These are phyloP conservation scores for Acropternis orthonyx DNA, from an alignment of 2,797 vertebrate genomes.

Conservation along the genomic window DNA sequence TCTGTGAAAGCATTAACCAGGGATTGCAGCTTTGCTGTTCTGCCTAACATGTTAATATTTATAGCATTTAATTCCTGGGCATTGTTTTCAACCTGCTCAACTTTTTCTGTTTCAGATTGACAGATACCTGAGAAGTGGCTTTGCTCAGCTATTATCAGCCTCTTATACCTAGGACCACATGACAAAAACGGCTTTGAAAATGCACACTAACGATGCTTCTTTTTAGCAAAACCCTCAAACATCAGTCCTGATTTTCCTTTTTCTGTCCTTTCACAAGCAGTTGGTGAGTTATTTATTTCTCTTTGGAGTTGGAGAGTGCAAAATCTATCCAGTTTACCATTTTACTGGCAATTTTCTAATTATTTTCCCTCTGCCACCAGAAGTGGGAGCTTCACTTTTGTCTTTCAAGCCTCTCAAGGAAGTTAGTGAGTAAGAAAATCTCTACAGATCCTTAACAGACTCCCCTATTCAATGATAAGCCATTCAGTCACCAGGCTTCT, in stretches of 20 bases:
- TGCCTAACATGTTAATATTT: neutral
- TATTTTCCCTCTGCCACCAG: neutral
- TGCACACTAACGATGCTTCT: neutral
- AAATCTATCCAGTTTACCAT: neutral
- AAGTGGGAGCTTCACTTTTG: neutral
- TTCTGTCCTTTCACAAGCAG: neutral
- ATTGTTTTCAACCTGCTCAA: neutral
- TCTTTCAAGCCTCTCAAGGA: neutral
- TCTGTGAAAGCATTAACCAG: neutral
- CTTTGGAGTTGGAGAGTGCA: accelerated
- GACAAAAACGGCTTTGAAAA: neutral
- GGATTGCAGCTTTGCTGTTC: neutral
- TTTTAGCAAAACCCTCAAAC: neutral
- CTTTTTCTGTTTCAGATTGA: neutral
- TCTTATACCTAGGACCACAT: neutral
- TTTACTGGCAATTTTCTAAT: neutral
- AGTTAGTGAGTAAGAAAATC: neutral
- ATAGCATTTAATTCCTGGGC: neutral
- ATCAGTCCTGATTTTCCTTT: neutral
- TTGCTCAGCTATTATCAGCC: neutral
- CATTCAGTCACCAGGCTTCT: neutral
- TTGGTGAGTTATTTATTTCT: neutral
- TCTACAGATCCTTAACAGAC: neutral
- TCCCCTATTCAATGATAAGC: neutral
- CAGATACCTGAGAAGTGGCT: neutral